Base-by-base conservation (phyloP, 2,797 vertebrate genomes). In the Pipistrellus kuhlii region DNA sequence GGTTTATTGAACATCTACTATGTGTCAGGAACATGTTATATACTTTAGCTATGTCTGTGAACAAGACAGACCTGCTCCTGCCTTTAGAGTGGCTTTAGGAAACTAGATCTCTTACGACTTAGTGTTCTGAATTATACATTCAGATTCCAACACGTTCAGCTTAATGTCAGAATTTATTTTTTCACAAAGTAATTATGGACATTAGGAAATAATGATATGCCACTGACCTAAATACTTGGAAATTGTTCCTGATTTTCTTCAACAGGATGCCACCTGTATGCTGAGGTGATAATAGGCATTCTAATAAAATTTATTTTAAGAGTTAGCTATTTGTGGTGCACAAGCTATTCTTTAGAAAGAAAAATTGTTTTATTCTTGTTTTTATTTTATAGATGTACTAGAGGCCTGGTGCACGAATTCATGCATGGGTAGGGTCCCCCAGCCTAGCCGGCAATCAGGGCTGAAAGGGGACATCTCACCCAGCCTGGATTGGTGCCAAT, bases 291-390 rank as follows among this genome's bases (percentile, higher is more conserved):
- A 94, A 96, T 10, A 71, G 35, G 27, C 59, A 91, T 53, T 23
- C n/a, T 59, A 85, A 95, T 72, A 92, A 88, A 73, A 77, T 85
- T 59, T 88, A 93, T 88, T 95, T 95, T 78, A 94, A 93, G 83
- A 69, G 71, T 88, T 41, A 84, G 59, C 81, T 75, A 71, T 75
- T 55, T 92, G 53, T 84, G n/a, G 14, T 71, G 0, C 10, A 66
- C 86, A 93, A 96, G 57, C 71, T 94, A 30, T 85, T 94, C 69
- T 72, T 51, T 66, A 11, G 64, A 68, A 92, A 81, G n/a, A 87
- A 92, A 77, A 66, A 35, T n/a, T 38, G 6, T 11, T 91, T 35
- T 71, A 32, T 84, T 89, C 77, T 15, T 80, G 2, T 21, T 94
- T 87, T 77, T 82, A 57, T 87, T 88, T 57, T 73, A 90, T n/a